Evolutionary conservation across 2,113 vertebrate species (phyloP).

Genomic region (Murina feae): DNA sequence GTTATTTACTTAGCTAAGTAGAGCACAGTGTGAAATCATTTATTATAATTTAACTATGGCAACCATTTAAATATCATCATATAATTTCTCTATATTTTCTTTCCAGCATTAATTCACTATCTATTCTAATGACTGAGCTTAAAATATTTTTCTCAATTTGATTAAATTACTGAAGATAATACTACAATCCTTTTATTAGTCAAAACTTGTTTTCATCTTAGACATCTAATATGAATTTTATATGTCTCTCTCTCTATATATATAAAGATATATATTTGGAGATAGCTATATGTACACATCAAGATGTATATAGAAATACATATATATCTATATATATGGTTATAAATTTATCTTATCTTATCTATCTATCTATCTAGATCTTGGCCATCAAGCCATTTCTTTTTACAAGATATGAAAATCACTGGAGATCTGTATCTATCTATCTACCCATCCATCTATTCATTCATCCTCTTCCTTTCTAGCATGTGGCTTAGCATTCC

Average conservation of each 20-base stretch:
- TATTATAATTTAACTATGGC: slow-evolving; percentile 3
- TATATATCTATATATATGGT: not conserved
- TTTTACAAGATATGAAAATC: not conserved
- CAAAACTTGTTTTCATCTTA: not conserved
- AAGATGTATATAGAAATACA: not conserved
- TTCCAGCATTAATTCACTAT: not conserved
- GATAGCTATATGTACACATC: not conserved
- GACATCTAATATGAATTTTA: not conserved
- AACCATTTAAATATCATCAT: slow-evolving; percentile 6
- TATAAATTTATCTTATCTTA: not conserved
- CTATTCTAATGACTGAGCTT: not conserved
- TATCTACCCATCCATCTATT: not conserved
- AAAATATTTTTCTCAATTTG: not conserved
- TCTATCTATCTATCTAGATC: not conserved
- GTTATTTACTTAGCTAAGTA: slow-evolving; percentile 32
- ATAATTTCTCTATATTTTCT: not conserved
- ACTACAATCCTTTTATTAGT: not conserved
- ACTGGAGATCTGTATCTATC: not conserved
- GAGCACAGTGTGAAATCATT: slow-evolving; percentile 32
- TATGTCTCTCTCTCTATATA: too few relatives aligned
- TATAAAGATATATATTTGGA: not conserved
- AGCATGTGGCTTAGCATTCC: not conserved
- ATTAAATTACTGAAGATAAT: not conserved
- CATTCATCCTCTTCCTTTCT: not conserved
- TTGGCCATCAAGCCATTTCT: not conserved